Conservation (phyloP, 2,888 invertebrate species). For the Exephanes ischioxanthus region DNA sequence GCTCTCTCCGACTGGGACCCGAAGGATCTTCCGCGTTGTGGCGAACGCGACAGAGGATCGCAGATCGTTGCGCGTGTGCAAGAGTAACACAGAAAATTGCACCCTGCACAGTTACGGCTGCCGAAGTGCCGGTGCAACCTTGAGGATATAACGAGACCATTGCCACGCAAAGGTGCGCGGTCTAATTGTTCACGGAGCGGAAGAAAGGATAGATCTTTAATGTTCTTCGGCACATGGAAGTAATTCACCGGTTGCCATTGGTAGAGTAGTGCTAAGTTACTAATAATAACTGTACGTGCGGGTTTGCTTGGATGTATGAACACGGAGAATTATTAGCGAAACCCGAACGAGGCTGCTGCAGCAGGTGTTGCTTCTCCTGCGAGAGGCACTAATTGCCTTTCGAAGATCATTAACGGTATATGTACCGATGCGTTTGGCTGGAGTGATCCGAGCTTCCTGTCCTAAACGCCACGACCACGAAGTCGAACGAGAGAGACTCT, state of each 20-base stretch:
- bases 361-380: slow-evolving; percentile 5
- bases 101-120: slow-evolving; percentile 7
- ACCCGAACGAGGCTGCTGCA: background rate
- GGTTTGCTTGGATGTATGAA: background rate
- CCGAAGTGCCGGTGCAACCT: slow-evolving; percentile 32
- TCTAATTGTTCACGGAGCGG: slow-evolving; percentile 23
- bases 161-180: background rate
- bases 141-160: slow-evolving; percentile 29
- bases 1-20: slow-evolving; percentile 45
- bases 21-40: slow-evolving; percentile 49
- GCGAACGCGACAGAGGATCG: slow-evolving; percentile 42
- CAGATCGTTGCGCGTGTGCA: slow-evolving; percentile 25
- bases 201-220: slow-evolving; percentile 17
- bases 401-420: slow-evolving; percentile 8
- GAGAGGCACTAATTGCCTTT: slow-evolving; percentile 17
- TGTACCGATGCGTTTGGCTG: slow-evolving; percentile 8
- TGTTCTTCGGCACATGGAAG: slow-evolving; percentile 10
- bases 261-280: slow-evolving; percentile 5
- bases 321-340: slow-evolving; percentile 1
- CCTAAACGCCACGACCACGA: slow-evolving; percentile 16
- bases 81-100: slow-evolving; percentile 12
- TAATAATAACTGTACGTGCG: slow-evolving; percentile 9
- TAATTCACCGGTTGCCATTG: background rate
- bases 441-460: slow-evolving; percentile 42
- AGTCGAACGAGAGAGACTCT: slow-evolving; percentile 3